Percentiles rank a stretch among this genome's conserved stretches.
Evolutionary conservation across 2,797 vertebrate genomes (phyloP).

Genomic region (Artibeus lituratus): DNA sequence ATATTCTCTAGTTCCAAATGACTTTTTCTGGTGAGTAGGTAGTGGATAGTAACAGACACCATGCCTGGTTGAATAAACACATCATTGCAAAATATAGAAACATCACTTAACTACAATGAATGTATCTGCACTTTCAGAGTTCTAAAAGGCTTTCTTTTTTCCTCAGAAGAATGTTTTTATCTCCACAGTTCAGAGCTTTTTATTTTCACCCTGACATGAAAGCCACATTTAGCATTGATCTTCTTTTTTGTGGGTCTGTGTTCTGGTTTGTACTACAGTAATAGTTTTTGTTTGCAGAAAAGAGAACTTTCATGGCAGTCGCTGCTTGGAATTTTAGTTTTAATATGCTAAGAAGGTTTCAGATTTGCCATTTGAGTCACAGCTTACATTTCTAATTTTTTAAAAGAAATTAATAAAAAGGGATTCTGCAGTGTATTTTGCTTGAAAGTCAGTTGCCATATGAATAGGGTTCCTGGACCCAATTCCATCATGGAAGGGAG

Average conservation of each 20-base stretch:
- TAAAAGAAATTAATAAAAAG: not conserved
- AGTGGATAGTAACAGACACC: not conserved
- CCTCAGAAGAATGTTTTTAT: not conserved
- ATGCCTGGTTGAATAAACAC: not conserved
- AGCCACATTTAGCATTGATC: not conserved
- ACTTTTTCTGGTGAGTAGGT: not conserved
- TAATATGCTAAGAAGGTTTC: constrained; percentile 27
- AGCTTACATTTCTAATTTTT: not conserved
- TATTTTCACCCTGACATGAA: not conserved
- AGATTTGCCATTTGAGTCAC: not conserved
- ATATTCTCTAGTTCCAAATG: not conserved
- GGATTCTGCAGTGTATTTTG: not conserved
- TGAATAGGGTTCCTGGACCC: not conserved
- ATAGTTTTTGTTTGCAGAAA: constrained; percentile 9
- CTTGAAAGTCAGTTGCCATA: not conserved
- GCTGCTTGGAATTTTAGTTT: not conserved
- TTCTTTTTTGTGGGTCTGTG: not conserved
- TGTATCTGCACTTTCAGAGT: not conserved
- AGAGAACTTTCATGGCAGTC: not conserved
- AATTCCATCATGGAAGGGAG: not conserved
- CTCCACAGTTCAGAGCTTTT: constrained; percentile 14
- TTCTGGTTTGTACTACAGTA: not conserved
- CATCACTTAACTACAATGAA: not conserved
- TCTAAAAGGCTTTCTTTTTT: not conserved
- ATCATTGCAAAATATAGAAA: constrained; percentile 21